Evolutionary conservation across 1,140 invertebrate genomes (phyloP), one percentile per base, ranked within the genome.

Genomic region (Rhynchophorus ferrugineus): DNA sequence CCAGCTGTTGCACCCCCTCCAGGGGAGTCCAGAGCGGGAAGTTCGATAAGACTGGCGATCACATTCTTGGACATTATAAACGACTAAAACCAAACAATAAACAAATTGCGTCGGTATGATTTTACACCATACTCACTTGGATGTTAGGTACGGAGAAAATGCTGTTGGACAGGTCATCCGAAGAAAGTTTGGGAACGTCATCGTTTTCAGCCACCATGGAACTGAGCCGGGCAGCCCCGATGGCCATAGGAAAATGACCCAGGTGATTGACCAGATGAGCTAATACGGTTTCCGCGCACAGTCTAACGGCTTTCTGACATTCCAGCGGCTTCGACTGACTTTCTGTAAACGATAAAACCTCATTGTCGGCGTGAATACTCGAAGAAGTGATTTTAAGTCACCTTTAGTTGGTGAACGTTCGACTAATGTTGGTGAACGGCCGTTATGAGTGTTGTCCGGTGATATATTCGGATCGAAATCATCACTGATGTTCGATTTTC

Each of bases 181-280:
- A 75, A 22, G 75, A 70, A 6, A 85, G 73, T 48, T 83, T 79
- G 1, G 86, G 83, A n/a, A 89, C 81, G 71, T 98, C 94, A 67
- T 96, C 91, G 58, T 91, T 82, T 73, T 98, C 94, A 51, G 88
- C 87, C 1, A 97, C 89, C 58, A 87, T 74, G 1, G 89, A 95
- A 53, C 86, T 86, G 9, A 93, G 73, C 14, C 86, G 75, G 1
- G 87, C 79, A 0, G 92, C 88, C 6, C 91, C 91, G 47, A 89
- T 87, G 13, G 83, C 82, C 81, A 91, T 85, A 3, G 91, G 91
- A 73, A 93, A 95, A 63, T 94, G 90, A 16, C 86, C 86, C 38
- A 94, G 62, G 71, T 93, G 87, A 59, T 89, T 92, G 1, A 94
- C 78, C 56, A 95, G 72, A 74, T 94, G 90, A 62, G 80, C 78